Conservation (phyloP, 2,113 vertebrate species). For the Columba livia region DNA sequence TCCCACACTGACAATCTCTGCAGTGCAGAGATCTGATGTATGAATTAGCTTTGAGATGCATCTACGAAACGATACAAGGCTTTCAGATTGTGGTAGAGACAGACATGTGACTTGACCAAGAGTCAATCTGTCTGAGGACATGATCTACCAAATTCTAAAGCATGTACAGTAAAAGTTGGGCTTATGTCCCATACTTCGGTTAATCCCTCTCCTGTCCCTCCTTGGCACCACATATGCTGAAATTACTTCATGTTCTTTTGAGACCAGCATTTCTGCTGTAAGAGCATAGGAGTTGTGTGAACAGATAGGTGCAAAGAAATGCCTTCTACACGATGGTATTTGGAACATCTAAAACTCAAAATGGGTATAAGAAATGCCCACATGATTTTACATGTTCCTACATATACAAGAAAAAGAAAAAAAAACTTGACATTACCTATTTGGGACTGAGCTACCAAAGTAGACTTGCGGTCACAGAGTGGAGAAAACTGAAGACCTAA, state of each 20-base stretch:
- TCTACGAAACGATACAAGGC: not conserved
- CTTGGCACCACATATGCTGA: not conserved
- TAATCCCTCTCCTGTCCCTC: not conserved
- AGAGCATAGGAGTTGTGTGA: not conserved
- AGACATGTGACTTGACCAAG: not conserved
- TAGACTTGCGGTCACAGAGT: slow-evolving; percentile 94
- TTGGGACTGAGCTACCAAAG: slow-evolving; percentile 96
- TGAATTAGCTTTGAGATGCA: not conserved
- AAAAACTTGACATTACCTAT: slow-evolving; percentile 83
- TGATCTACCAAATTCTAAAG: not conserved
- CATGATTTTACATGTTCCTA: not conserved
- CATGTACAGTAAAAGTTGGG: not conserved
- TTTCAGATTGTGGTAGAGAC: not conserved
- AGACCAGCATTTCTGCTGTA: not conserved
- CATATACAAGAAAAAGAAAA: not conserved
- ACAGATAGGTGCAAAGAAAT: not conserved
- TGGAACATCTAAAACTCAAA: not conserved
- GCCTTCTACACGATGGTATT: not conserved
- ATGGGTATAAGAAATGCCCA: not conserved
- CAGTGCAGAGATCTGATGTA: not conserved
- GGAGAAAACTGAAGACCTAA: slow-evolving; percentile 95
- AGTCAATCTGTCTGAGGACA: not conserved
- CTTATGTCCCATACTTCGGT: not conserved
- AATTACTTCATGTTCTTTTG: not conserved
- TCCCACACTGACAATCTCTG: not conserved